Conservation (phyloP, 2,113 vertebrate species). For the Orientallactaga bullata region DNA sequence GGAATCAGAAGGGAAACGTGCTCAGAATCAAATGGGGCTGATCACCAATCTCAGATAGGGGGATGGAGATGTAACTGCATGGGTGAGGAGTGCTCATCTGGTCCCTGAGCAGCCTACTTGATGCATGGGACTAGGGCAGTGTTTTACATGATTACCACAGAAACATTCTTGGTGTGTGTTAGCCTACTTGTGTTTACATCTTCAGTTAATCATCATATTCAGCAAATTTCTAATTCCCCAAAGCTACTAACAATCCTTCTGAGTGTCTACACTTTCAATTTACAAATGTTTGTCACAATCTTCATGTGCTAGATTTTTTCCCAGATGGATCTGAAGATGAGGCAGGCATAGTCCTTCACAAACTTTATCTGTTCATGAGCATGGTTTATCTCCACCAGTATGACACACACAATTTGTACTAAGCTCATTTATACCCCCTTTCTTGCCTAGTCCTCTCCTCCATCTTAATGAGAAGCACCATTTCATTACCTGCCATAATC, state of each 20-base stretch:
- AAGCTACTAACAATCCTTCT: not conserved
- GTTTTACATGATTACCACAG: no score
- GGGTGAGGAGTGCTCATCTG: no score
- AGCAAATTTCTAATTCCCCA: not conserved
- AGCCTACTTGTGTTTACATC: not conserved
- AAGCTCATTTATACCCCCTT: not conserved
- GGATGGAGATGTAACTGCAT: no score
- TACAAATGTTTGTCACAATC: not conserved
- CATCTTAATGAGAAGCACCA: no score
- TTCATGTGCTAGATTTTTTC: not conserved
- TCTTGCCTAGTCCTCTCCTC: not conserved
- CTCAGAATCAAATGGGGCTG: no score
- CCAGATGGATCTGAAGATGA: not conserved
- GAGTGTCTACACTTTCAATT: not conserved
- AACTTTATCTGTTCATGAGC: not conserved
- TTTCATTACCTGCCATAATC: not conserved
- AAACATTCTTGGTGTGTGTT: not conserved
- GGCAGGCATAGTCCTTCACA: not conserved
- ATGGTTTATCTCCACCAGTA: not conserved
- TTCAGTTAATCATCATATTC: not conserved
- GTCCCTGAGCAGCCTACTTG: no score
- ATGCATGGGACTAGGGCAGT: no score
- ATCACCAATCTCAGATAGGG: no score
- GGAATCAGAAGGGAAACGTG: no score
- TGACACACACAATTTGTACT: rapidly evolving